These are phyloP conservation scores for Coracopsis vasa DNA, from an alignment of 2,113 vertebrate species.

Conservation along the genomic window DNA sequence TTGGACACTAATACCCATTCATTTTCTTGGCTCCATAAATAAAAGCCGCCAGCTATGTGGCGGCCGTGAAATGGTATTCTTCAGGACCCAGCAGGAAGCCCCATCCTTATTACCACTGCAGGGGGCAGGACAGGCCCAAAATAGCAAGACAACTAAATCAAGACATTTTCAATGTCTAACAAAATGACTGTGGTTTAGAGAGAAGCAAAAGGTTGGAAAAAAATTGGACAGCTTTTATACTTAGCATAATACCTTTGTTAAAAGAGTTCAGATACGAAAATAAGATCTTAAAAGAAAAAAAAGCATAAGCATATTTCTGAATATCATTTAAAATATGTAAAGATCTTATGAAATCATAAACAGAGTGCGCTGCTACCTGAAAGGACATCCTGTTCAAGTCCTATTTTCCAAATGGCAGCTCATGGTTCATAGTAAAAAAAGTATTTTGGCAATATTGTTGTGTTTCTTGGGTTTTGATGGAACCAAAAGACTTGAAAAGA, in stretches of 20 bases:
- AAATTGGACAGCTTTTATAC: slow-evolving; percentile 80
- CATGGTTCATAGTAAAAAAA: not conserved
- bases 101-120: slow-evolving; percentile 99
- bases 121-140: slow-evolving; percentile 95
- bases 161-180: slow-evolving; percentile 99
- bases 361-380: not conserved
- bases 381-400: not conserved
- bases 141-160: slow-evolving; percentile 99
- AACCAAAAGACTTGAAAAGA: not conserved
- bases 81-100: slow-evolving; percentile 96
- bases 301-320: slow-evolving; percentile 69
- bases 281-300: slow-evolving; percentile 37
- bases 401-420: not conserved
- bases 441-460: not conserved
- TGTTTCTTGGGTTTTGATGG: not conserved
- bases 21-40: slow-evolving; percentile 99
- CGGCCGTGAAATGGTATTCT: slow-evolving; percentile 99
- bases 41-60: slow-evolving; percentile 98
- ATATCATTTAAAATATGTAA: slow-evolving; percentile 66
- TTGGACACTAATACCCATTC: slow-evolving; percentile 99
- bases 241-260: slow-evolving; percentile 80
- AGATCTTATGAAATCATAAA: slow-evolving; percentile 63
- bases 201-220: slow-evolving; percentile 85
- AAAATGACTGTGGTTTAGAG: slow-evolving; percentile 94
- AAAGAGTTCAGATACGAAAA: slow-evolving; percentile 76